Evolutionary conservation across 2,113 vertebrate genomes (phyloP).

Genomic region (Paradisaea rubra): DNA sequence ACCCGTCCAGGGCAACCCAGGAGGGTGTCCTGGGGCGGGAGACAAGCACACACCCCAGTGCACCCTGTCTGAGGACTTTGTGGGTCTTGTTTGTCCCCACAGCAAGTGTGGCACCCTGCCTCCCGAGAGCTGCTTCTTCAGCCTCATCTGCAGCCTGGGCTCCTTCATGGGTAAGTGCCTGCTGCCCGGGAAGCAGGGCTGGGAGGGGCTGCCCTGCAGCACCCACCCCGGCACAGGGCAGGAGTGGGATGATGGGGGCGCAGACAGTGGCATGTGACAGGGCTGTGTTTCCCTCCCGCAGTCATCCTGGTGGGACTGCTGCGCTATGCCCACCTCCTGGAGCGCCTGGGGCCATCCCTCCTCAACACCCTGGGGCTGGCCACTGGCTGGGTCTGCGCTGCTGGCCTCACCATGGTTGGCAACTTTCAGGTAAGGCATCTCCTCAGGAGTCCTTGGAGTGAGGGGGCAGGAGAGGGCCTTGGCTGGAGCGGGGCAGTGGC

Average conservation of each 20-base stretch:
- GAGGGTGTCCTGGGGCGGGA: background rate
- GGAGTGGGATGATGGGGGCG: accelerated
- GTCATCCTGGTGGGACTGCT: conserved; percentile 83
- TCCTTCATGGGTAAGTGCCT: conserved; percentile 83
- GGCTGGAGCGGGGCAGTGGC: background rate
- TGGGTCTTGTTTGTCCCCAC: background rate
- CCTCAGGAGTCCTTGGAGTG: accelerated
- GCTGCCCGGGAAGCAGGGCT: accelerated
- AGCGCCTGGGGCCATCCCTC: conserved; percentile 76
- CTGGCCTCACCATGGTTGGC: conserved; percentile 84
- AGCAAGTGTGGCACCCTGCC: conserved; percentile 87
- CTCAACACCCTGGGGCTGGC: conserved; percentile 80
- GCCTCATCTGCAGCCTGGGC: conserved; percentile 85
- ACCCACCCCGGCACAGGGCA: accelerated
- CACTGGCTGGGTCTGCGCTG: conserved; percentile 78
- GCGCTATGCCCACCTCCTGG: conserved; percentile 80
- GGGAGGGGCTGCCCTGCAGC: background rate
- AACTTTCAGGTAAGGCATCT: conserved; percentile 79
- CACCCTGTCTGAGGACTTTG: background rate
- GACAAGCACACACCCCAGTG: background rate
- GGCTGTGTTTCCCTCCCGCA: background rate
- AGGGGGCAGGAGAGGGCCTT: too few species aligned
- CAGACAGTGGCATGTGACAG: accelerated
- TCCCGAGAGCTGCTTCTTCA: conserved; percentile 90
- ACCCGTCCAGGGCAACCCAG: background rate